These are phyloP conservation scores for Tachycineta bicolor DNA, from an alignment of 2,113 vertebrate species.

Conservation along the genomic window DNA sequence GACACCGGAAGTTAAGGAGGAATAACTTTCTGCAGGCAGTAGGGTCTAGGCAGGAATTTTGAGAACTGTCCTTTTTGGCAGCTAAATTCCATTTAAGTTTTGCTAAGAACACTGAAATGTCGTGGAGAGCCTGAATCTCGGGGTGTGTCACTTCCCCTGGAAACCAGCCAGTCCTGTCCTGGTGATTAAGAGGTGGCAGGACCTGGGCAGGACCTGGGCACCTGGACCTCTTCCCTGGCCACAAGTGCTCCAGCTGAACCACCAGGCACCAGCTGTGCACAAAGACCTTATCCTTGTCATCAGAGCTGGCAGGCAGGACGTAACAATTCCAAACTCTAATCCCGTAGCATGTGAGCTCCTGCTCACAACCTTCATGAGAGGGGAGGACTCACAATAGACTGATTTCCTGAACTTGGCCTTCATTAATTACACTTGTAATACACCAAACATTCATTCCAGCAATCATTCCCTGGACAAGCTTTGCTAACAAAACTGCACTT, in stretches of 20 bases:
- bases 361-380: neutral
- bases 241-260: accelerated
- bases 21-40: neutral
- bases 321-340: neutral
- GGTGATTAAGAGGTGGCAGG: neutral
- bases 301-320: neutral
- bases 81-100: neutral
- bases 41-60: neutral
- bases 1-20: neutral
- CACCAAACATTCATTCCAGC: neutral
- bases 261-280: neutral
- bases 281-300: neutral
- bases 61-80: neutral
- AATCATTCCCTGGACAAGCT: neutral
- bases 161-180: accelerated
- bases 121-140: neutral
- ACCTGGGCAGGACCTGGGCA: accelerated
- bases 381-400: neutral
- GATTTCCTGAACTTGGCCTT: neutral
- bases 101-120: neutral
- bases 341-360: neutral
- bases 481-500: neutral
- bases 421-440: neutral
- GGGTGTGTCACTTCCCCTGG: neutral
- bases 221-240: neutral